Base-by-base conservation (phyloP, 2,797 vertebrate species). In the Sternarchorhynchus goeldii region DNA sequence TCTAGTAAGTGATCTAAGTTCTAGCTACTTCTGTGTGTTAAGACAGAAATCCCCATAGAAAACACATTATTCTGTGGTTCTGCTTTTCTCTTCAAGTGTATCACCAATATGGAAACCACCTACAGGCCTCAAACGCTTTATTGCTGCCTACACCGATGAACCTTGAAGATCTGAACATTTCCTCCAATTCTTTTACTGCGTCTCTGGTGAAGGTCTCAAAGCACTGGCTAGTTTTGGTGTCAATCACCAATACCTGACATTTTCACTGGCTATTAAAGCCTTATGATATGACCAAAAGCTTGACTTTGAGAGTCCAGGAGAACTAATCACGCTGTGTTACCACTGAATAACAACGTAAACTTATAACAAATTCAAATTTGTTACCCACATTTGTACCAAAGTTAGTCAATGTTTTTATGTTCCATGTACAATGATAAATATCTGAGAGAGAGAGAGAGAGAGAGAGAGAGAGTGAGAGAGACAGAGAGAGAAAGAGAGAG, bases 1-100 rank as follows among this genome's bases (percentile, higher is more conserved):
- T 80, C 64, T 55, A 36, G 53, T 69, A 69, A 56, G 57, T 29
- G 8, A 60, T 25, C 6, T 17, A 65, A 57, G 2, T 4, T 62
- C 41, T 72, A 1, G n/a, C 16, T 4, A 53, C 10, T 72, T 82
- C 56, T 12, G 4, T 4, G 29, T 65, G 29, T 41, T 32, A 20
- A 60, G 29, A 64, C 12, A 75, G 78, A 80, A 80, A 80, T 36
- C 71, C 75, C 78, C 74, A 41, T 1, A 5, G 72, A 76, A 36
- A 4, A 57, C 12, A 21, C 2, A 6, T 29, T 17, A 41, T 5
- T 68, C 66, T 34, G 50, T 20, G 25, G 45, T 7, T 6, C n/a
- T 41, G 29, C 4, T 62, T 34, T 55, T 57, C 31, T 50, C 2
- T 57, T 62, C 70, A 20, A 53, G 34, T 16, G 36, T 59, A n/a